These are phyloP conservation scores for Rhopilema esculentum DNA, from an alignment of 30 jellyfish, hydroid and myxozoan genomes.

Conservation along the genomic window DNA sequence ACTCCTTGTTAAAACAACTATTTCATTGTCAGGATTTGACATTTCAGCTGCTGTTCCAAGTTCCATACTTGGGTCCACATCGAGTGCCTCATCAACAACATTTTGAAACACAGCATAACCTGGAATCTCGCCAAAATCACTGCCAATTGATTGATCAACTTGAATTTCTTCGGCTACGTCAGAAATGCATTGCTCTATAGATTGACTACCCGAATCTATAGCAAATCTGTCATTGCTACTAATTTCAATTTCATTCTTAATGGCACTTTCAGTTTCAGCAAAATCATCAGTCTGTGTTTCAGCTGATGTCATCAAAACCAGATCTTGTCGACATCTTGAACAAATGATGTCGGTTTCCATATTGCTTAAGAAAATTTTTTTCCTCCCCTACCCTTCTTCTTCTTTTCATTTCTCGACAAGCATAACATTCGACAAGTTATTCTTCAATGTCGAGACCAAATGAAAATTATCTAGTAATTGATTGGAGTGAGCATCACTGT, in stretches of 20 bases:
- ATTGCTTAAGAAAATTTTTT: neutral
- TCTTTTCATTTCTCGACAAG: neutral
- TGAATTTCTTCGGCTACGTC: neutral
- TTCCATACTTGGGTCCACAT: constrained; percentile 50
- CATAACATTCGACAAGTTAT: no score
- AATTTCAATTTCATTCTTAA: neutral
- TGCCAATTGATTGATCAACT: neutral
- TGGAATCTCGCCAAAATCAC: neutral
- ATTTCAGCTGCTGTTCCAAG: constrained; percentile 69
- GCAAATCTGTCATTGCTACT: neutral
- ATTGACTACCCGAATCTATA: neutral
- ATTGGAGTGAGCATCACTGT: neutral
- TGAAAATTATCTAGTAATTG: neutral
- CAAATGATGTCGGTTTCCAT: neutral
- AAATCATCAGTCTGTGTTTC: constrained; percentile 18
- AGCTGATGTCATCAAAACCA: neutral
- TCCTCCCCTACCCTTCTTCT: no score
- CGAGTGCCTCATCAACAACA: constrained; percentile 37
- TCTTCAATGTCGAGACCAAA: no score
- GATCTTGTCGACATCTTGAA: neutral
- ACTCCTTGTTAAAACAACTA: constrained; percentile 59
- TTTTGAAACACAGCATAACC: constrained; percentile 45
- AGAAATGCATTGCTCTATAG: neutral
- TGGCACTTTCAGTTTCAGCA: neutral
- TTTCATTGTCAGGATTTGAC: constrained; percentile 6